Conservation (phyloP, 1,140 invertebrate species). For the Sarcophaga peregrina region DNA sequence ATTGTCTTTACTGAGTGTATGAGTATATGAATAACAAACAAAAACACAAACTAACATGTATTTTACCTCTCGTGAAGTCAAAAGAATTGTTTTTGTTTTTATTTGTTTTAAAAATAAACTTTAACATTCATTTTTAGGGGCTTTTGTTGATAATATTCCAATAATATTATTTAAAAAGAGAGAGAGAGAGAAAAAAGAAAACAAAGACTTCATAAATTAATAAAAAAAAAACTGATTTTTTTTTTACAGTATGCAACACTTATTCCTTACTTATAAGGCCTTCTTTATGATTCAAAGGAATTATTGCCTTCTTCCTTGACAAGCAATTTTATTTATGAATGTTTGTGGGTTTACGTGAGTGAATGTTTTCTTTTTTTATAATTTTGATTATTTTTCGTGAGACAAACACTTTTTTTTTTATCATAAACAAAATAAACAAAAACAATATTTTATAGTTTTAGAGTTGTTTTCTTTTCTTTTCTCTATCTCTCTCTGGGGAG, state of each 20-base stretch:
- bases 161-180: neutral
- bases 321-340: neutral
- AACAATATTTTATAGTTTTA: neutral
- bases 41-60: too few relatives aligned
- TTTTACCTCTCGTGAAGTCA: neutral
- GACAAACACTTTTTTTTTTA: neutral
- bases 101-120: conserved; percentile 18
- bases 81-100: neutral
- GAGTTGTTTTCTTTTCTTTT: neutral
- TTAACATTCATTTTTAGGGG: neutral
- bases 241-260: neutral
- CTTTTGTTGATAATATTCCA: neutral
- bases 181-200: too few relatives aligned
- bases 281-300: neutral
- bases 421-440: neutral
- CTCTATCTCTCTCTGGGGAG: neutral
- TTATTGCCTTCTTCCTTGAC: neutral
- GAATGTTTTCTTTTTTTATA: neutral
- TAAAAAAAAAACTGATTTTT: neutral
- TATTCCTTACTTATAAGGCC: neutral
- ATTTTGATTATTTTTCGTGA: neutral
- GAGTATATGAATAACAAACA: neutral
- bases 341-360: neutral
- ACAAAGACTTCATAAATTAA: conserved; percentile 12
- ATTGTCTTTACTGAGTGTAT: neutral